Base-by-base conservation (phyloP, 2,888 invertebrate genomes). In the Zygaena filipendulae region DNA sequence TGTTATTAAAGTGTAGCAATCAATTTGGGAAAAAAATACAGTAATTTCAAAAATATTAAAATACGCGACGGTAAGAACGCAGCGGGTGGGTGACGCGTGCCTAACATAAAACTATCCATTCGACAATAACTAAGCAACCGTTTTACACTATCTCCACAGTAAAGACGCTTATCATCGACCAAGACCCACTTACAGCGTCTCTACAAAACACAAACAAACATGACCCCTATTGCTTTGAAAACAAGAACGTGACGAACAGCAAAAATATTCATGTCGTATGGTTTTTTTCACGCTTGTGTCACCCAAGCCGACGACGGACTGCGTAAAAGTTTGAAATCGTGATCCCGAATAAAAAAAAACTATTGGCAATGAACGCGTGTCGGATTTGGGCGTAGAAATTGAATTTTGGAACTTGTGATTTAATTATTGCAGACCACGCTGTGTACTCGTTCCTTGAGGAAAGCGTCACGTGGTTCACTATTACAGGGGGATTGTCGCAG, bases 291-390 rank as follows among this genome's bases (percentile, higher is more conserved):
- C n/a, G 52, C 62, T 62, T 66, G 70, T 75, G 74, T 71, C 77
- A 72, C 71, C 68, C 62, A 64, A 63, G 29, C 38, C 23, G 48
- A 49, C 49, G 47, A 45, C 53, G 60, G 69, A 49, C 49, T 46
- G 45, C 53, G 60, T 69, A 74, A 74, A 75, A 69, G 57, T 63
- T 67, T 36, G 70, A 74, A 72, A 75, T 75, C 79, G 77, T 77
- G 79, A 47, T 51, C 43, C 40, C 40, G 47, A 44, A 53, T 53
- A 47, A 45, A 64, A 70, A 59, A 40, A 53, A 68, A 62, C 64
- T 71, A 62, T 68, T 71, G 71, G 67, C 77, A 77, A 74, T 77
- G 74, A 71, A 58, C 55, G 52, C 50, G 49, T 47, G 40, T 39
- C 51, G 48, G 64, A 67, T 66, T 66, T 59, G 49, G 50, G 58